Conservation (phyloP, 2,113 vertebrate species). For the Platichthys stellatus region DNA sequence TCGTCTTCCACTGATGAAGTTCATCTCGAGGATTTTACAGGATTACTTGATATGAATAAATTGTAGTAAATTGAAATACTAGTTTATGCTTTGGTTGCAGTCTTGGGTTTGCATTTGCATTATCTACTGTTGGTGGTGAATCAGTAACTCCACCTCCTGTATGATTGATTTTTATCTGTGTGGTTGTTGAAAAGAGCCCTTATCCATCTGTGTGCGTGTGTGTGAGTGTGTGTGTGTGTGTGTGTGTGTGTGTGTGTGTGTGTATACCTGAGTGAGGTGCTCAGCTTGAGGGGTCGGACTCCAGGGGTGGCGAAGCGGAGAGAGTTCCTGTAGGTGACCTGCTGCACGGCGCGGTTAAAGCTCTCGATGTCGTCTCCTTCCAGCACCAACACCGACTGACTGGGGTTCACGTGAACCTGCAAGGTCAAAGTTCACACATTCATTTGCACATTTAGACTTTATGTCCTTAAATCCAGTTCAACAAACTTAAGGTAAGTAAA, state of each 20-base stretch:
- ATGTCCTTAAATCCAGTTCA: too few relatives aligned
- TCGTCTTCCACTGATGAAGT: background rate
- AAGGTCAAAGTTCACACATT: constrained; percentile 7
- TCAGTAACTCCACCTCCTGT: background rate
- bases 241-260: background rate
- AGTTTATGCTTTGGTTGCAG: background rate
- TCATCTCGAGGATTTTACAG: background rate
- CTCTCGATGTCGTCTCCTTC: constrained; percentile 97
- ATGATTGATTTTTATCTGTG: background rate
- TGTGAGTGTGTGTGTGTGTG: too few relatives aligned
- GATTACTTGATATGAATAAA: background rate
- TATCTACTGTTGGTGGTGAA: background rate
- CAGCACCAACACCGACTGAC: constrained; percentile 94
- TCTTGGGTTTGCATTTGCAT: background rate
- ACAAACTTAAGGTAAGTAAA: background rate
- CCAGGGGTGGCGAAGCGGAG: constrained; percentile 96
- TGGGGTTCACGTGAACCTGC: constrained; percentile 98
- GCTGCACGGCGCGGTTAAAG: constrained; percentile 97
- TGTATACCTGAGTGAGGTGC: constrained; percentile 85
- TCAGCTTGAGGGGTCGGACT: constrained; percentile 93
- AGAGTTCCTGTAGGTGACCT: constrained; percentile 97
- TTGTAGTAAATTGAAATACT: too few relatives aligned
- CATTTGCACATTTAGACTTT: background rate
- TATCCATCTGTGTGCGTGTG: background rate
- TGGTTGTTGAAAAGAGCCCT: too few relatives aligned